Evolutionary conservation across 2,113 vertebrate species (phyloP), one percentile per base, ranked within the genome.

Genomic region (Macaca nemestrina): DNA sequence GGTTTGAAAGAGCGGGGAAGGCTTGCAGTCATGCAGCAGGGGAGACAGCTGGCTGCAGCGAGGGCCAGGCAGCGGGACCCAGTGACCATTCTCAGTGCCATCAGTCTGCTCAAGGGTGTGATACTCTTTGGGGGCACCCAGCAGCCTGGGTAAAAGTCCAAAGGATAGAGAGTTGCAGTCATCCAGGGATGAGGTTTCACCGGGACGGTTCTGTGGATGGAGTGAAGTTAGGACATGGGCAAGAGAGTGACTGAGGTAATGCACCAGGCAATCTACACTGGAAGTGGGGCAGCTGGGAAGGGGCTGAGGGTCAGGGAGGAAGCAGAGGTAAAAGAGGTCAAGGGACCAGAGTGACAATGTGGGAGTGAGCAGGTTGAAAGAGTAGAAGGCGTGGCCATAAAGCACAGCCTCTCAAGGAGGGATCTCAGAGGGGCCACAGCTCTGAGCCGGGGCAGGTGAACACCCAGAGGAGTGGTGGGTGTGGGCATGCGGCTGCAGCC

Each of bases 401-500:
- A 57, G 73, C 67, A 35, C 22, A 43, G 64, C 35, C 4, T 10
- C 40, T 72, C 32, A 73, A 45, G 11, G 0, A n/a, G 61, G 76
- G n/a, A n/a, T 10, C 48, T 50, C n/a, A 16, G n/a, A 89, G 32
- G 9, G 4, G 3, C 40, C 25, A 23, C 8, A 17, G 14, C 23
- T 78, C 48, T 67, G 25, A 40, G 17, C 25, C 5, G 23, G 25
- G 3, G 32, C 52, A 5, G 38, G 16, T 7, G 16, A 86, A 20
- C 68, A 35, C 81, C 16, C 68, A 27, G 43, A 48, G 64, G 38
- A 87, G 8, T 35, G 16, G 0, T 0, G 0, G 38, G 17, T 1
- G 1, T 11, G 40, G n/a, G 20, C 0, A 1, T 0, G 0, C 6
- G 32, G 50, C 64, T 27, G 27, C 57, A 17, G 45, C 18, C 64